phyloP scores from a whole-genome alignment of 2,113 vertebrate genomes.

The Corapipo altera region DNA sequence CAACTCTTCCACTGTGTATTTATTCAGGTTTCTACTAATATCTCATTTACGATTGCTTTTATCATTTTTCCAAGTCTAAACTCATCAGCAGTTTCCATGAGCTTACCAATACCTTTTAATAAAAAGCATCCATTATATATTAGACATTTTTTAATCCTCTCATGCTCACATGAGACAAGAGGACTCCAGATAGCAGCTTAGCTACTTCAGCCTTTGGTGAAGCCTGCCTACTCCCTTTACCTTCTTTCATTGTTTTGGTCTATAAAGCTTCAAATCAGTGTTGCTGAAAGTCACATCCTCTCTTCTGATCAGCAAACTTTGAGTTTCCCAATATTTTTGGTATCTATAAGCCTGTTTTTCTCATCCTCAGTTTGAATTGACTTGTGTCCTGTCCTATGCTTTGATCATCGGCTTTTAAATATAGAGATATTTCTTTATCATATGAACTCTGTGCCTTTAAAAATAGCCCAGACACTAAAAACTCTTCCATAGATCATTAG shows the following conservation, averaged over 20 bases:
- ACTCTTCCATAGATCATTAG: background rate
- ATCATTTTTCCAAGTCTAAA: background rate
- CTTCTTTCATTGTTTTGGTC: background rate
- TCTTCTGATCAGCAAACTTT: background rate
- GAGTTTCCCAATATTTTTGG: background rate
- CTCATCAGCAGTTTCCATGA: background rate
- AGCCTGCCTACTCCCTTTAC: fast-evolving
- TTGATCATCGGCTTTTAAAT: background rate
- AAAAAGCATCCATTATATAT: background rate
- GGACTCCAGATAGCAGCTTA: background rate
- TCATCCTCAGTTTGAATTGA: background rate
- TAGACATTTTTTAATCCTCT: background rate
- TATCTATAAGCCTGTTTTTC: background rate
- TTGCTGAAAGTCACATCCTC: background rate
- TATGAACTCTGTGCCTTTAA: background rate
- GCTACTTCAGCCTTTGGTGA: background rate
- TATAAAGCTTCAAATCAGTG: background rate
- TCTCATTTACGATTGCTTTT: background rate
- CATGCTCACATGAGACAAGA: background rate
- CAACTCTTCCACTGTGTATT: background rate
- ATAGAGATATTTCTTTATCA: background rate
- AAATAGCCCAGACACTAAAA: background rate
- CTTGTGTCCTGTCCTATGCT: background rate
- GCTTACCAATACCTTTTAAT: background rate
- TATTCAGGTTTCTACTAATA: background rate